Percentiles rank a stretch among this genome's conserved stretches.
phyloP scores from a whole-genome alignment of 1,140 invertebrate species.

The Diabrotica undecimpunctata region DNA sequence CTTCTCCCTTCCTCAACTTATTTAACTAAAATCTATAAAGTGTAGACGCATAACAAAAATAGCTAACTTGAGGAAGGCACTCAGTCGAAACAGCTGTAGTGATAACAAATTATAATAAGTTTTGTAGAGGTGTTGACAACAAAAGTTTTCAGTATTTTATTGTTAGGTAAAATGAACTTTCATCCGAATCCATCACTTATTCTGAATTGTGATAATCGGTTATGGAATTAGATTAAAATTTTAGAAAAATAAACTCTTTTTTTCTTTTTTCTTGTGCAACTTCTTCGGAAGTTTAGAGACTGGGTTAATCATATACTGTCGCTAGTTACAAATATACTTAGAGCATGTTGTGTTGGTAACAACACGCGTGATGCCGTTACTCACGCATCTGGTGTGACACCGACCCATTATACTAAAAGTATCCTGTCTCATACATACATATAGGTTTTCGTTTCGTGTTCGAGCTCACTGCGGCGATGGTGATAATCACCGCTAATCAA shows the following conservation, averaged over 20 bases:
- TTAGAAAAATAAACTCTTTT: not conserved
- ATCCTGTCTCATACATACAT: not conserved
- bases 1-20: too few species aligned
- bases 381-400: constrained; percentile 13
- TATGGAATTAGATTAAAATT: not conserved
- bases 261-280: not conserved
- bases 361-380: constrained; percentile 14
- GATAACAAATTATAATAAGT: too few species aligned
- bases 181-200: too few species aligned
- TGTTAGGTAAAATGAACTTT: too few species aligned
- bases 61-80: too few species aligned
- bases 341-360: not conserved
- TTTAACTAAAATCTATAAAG: too few species aligned
- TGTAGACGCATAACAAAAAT: too few species aligned
- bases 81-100: too few species aligned
- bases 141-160: too few species aligned
- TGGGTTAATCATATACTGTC: not conserved
- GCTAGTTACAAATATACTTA: not conserved
- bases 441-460: not conserved
- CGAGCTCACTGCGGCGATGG: not conserved
- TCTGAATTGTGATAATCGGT: too few species aligned
- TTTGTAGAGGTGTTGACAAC: too few species aligned
- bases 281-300: not conserved
- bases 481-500: not conserved
- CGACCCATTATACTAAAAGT: constrained; percentile 11